phyloP scores from a whole-genome alignment of 92 coral and sea anemone species.

The Galaxea fascicularis region DNA sequence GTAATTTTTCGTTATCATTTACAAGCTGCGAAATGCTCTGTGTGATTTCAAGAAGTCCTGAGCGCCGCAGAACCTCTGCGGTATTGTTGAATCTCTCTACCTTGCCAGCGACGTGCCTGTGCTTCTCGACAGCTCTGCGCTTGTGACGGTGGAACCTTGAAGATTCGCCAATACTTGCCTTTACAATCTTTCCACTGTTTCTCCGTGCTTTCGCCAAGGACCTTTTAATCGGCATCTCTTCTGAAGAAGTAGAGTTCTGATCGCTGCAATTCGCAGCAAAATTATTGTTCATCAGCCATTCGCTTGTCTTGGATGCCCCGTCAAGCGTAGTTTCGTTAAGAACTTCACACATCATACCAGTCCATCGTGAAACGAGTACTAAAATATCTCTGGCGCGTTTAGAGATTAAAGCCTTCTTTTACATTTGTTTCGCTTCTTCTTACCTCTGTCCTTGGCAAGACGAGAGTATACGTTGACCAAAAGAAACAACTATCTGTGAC shows the following conservation, averaged over 20 bases:
- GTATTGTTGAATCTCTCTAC: conserved; percentile 78
- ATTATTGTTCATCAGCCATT: conserved; percentile 25
- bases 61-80: conserved; percentile 75
- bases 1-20: conserved; percentile 77
- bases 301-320: conserved; percentile 43
- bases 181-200: background rate
- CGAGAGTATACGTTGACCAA: too few species aligned
- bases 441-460: too few species aligned
- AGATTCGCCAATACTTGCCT: background rate
- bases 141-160: conserved; percentile 35
- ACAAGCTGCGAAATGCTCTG: conserved; percentile 81
- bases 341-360: conserved; percentile 35
- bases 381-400: background rate
- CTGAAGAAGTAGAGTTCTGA: conserved; percentile 19
- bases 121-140: conserved; percentile 14
- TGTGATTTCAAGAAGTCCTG: conserved; percentile 87
- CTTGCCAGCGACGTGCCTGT: background rate
- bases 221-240: background rate
- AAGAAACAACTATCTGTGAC: too few species aligned
- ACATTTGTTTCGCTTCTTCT: too few species aligned
- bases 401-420: too few species aligned
- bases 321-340: conserved; percentile 12
- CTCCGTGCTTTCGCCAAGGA: background rate
- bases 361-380: background rate
- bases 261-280: conserved; percentile 18